Base-by-base conservation (phyloP, 2,888 invertebrate genomes). In the Tetranychus truncatus region DNA sequence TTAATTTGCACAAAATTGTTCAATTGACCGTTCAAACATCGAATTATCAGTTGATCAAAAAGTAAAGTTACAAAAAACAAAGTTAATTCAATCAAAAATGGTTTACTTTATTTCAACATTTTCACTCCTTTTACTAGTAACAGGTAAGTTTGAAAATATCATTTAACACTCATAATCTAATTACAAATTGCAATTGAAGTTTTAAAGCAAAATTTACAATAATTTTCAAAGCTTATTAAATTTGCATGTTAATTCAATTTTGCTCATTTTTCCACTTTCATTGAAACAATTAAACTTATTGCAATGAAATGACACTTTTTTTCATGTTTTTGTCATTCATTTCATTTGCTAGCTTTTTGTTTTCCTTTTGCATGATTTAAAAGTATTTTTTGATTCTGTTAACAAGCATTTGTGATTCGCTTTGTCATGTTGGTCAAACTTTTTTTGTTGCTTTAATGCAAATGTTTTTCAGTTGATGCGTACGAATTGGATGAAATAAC, bases 231-330 rank as follows among this genome's bases (percentile, higher is more conserved):
- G 18, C 66, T 66, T 20, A 66, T 20, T 20, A 66, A 66, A 66
- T 66, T 66, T 20, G 66, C 20, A 66, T 66, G 66, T 20, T 66
- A 18, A 66, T 66, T 66, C 66, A 66, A 66, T 66, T 66, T 66
- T 66, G 20, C 11, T 15, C 66, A 66, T 66, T 66, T 11, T 3
- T 34, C 34, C 34, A 34, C 34, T 34, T 34, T 34, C 3, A 34
- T 34, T 34, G 34, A 34, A 34, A 34, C 34, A 34, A 34, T 0
- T 34, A 3, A 34, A 34, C 3, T 34, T 34, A 3, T 34, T 34
- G 34, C 1, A 34, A 34, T 34, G 34, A 34, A 34, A 34, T 34
- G 34, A 34, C 34, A 34, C 4, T 34, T 3, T 34, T 34, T 34
- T 34, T 24, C 24, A 34, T 34, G 34, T 34, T 34, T 34, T 34